Evolutionary conservation across 2,797 vertebrate genomes (phyloP), one percentile per base, ranked within the genome.

Genomic region (Oreonectes daqikongensis): DNA sequence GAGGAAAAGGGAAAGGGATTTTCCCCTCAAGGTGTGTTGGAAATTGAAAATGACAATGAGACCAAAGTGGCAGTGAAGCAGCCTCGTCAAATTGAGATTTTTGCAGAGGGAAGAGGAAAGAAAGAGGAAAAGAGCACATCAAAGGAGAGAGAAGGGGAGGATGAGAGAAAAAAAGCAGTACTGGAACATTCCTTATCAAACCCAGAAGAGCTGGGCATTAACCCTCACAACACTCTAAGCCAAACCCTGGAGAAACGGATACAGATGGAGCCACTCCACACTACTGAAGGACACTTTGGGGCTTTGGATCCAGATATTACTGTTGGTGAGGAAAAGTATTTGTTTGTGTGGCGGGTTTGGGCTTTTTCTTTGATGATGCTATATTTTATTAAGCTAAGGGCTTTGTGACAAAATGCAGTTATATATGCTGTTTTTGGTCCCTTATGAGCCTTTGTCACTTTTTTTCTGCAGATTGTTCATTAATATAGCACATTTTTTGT

Each of bases 231-330:
- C 42, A 22, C 53, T 10, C 42, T 67, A 8, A 69, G 73, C 52
- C 63, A 76, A 69, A 76, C 67, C 64, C 73, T 7, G 7, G 61
- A 80, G 61, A 71, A 77, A 60, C 60, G 67, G 68, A 80, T 68
- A 64, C 67, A 53, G 73, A 80, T n/a, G 38, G 72, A 76, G 50
- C 20, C 60, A 24, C 79, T 77, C 60, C 69, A 74, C 86, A 94
- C 93, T 86, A 90, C 90, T 53, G 90, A 89, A 81, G 87, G 81
- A 83, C 91, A 69, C 72, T 93, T 92, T 65, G 87, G 91, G 65
- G 84, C 92, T 50, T 22, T 91, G 77, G 91, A 93, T 83, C 89
- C 91, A 38, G 93, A 93, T 79, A 86, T 92, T 3, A 91, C 90
- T 6, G 92, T 93, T 78, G 92, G 92, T 76, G 90, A 92, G 17